Percentiles rank a stretch among this genome's conserved stretches.
phyloP scores from a whole-genome alignment of 2,797 vertebrate species.

The Falco peregrinus region DNA sequence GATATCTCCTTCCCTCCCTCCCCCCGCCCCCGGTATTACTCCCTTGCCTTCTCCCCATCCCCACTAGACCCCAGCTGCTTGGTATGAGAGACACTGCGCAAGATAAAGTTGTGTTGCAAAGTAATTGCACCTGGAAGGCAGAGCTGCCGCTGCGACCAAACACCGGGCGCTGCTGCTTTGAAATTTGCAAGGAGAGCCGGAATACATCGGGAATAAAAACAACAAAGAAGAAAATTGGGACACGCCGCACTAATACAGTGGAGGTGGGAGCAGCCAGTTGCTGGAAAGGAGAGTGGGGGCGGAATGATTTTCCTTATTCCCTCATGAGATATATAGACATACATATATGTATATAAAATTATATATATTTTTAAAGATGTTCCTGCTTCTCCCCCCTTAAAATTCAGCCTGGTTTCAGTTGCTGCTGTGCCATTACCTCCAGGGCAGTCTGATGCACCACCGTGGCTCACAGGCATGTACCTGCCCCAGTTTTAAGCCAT shows the following conservation, averaged over 20 bases:
- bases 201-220: slow-evolving; percentile 41
- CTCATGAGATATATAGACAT: neutral
- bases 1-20: neutral
- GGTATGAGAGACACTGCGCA: neutral
- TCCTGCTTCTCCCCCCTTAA: neutral
- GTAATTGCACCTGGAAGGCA: slow-evolving; percentile 71
- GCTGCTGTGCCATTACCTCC: neutral
- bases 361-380: neutral
- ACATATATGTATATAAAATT: neutral
- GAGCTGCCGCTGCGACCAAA: neutral
- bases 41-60: neutral
- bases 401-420: neutral
- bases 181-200: neutral
- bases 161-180: slow-evolving; percentile 32
- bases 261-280: slow-evolving; percentile 36
- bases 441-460: rapidly evolving
- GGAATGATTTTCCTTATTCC: neutral
- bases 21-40: rapidly evolving
- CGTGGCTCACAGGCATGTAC: neutral
- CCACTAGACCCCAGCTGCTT: neutral
- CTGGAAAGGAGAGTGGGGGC: neutral
- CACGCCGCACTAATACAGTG: neutral
- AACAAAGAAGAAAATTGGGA: slow-evolving; percentile 62
- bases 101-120: slow-evolving; percentile 62
- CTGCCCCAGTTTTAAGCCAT: neutral